phyloP scores from a whole-genome alignment of 2,113 vertebrate genomes.

The Notothenia coriiceps region DNA sequence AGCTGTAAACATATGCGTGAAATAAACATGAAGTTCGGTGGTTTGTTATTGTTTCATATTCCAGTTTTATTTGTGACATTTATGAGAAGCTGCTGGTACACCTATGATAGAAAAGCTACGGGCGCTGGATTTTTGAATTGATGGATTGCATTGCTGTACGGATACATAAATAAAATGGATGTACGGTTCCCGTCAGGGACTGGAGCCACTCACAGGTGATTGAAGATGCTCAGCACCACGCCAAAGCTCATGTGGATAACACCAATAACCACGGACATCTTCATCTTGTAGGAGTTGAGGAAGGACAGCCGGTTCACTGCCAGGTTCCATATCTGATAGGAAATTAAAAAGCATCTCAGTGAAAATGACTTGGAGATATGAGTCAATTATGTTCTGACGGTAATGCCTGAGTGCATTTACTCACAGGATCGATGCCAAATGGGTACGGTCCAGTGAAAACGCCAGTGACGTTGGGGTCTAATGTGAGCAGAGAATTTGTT shows the following conservation, averaged over 20 bases:
- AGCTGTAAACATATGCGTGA: no score
- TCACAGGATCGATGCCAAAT: conserved; percentile 95
- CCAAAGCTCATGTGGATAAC: conserved; percentile 97
- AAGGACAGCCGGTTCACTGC: conserved; percentile 95
- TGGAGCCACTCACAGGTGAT: conserved; percentile 92
- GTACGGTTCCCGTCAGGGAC: not conserved
- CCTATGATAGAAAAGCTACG: no score
- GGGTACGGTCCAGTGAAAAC: conserved; percentile 94
- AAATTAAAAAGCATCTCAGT: conserved; percentile 12
- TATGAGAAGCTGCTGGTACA: no score
- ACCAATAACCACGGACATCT: conserved; percentile 97
- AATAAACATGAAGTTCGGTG: no score
- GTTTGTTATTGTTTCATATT: no score
- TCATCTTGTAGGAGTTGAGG: conserved; percentile 99
- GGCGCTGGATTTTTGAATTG: not conserved
- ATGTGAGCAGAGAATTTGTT: conserved; percentile 81
- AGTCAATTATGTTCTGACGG: not conserved
- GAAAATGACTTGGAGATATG: not conserved
- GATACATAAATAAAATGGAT: not conserved
- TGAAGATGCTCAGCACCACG: conserved; percentile 93
- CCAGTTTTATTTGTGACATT: no score
- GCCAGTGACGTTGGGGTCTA: conserved; percentile 92
- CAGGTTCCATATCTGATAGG: conserved; percentile 93
- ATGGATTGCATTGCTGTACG: not conserved
- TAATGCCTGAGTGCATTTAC: conserved; percentile 53